phyloP scores from a whole-genome alignment of 2,888 invertebrate species.

The Trissolcus japonicus region DNA sequence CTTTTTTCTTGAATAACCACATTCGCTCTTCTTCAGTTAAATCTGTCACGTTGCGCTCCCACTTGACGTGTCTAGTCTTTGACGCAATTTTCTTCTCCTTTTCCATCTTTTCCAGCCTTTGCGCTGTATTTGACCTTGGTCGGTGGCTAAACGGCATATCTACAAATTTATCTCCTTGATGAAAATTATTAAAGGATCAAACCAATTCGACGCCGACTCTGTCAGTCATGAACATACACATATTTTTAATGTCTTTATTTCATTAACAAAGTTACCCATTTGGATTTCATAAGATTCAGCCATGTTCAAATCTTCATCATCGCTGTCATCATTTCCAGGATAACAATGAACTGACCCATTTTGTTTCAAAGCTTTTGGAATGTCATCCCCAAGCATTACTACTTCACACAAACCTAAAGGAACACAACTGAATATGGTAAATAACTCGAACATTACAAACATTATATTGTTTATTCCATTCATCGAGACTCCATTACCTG shows the following conservation, averaged over 20 bases:
- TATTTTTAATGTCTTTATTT: neutral
- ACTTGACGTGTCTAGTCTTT: constrained; percentile 86
- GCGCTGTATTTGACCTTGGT: constrained; percentile 91
- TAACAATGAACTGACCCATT: constrained; percentile 82
- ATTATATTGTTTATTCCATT: neutral
- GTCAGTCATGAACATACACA: neutral
- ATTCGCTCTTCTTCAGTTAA: constrained; percentile 80
- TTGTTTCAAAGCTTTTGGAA: constrained; percentile 81
- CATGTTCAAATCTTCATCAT: constrained; percentile 85
- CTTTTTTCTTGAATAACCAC: constrained; percentile 80
- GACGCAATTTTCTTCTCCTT: constrained; percentile 88
- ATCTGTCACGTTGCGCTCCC: constrained; percentile 79
- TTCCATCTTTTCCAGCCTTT: constrained; percentile 92
- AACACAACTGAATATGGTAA: neutral
- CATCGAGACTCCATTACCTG: constrained; percentile 77
- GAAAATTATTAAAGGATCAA: constrained; percentile 15
- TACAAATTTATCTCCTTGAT: constrained; percentile 55
- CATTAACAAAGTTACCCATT: constrained; percentile 74
- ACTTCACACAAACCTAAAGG: constrained; percentile 88
- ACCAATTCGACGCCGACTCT: neutral
- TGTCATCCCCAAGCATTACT: constrained; percentile 91
- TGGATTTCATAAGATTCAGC: constrained; percentile 89
- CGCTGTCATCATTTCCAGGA: constrained; percentile 87
- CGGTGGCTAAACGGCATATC: constrained; percentile 79
- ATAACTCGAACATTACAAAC: neutral